phyloP scores from a whole-genome alignment of 1,140 invertebrate genomes.

The Plutomurus gul region DNA sequence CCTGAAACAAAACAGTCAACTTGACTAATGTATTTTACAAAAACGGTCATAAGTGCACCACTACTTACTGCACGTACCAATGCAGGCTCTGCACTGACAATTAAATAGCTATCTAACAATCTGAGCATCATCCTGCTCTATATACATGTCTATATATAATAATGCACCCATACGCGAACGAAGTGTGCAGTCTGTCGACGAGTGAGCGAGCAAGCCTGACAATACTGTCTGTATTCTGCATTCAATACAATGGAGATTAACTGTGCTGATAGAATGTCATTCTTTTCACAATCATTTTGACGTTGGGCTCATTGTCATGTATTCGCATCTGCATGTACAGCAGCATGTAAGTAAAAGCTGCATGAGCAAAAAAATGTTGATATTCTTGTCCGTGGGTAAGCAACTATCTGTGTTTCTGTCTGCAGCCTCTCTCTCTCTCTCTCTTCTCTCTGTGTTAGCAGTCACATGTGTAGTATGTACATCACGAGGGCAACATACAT shows the following conservation, averaged over 20 bases:
- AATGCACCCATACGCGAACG: background rate
- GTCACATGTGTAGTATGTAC: too few species aligned
- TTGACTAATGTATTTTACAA: too few species aligned
- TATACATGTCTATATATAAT: too few species aligned
- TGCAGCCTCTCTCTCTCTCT: too few species aligned
- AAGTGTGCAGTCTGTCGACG: background rate
- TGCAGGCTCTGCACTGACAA: too few species aligned
- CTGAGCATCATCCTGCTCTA: too few species aligned
- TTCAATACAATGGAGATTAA: slow-evolving; percentile 4
- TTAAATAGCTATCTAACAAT: too few species aligned
- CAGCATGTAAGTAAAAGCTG: background rate
- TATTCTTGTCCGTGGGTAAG: background rate
- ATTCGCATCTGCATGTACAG: background rate
- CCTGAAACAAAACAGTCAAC: too few species aligned
- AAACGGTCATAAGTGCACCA: background rate
- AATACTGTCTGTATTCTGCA: background rate
- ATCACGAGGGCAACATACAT: too few species aligned
- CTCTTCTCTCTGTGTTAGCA: too few species aligned
- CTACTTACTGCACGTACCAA: background rate
- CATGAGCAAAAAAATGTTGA: background rate
- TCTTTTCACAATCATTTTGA: slow-evolving; percentile 13
- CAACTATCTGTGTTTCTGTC: too few species aligned
- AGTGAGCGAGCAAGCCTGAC: background rate
- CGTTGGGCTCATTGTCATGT: slow-evolving; percentile 6
- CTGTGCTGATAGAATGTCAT: background rate